phyloP scores from a whole-genome alignment of 2,113 vertebrate genomes.

The Brachypteracias leptosomus region DNA sequence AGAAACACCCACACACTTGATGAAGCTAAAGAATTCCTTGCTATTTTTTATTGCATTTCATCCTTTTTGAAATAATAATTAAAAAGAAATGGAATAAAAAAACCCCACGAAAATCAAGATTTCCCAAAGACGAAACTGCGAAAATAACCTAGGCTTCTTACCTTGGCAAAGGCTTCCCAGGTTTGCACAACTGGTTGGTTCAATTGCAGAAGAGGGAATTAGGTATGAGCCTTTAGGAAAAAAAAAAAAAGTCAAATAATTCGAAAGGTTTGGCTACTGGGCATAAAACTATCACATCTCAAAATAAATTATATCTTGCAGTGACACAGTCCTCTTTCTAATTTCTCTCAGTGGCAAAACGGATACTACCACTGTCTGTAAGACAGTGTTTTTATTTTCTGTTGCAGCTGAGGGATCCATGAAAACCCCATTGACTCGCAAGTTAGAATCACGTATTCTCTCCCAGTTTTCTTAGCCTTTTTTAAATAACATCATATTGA shows the following conservation, averaged over 20 bases:
- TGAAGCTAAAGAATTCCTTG: conserved; percentile 13
- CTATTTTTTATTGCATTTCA: conserved; percentile 11
- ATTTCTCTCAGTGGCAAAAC: neutral
- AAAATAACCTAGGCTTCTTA: conserved; percentile 63
- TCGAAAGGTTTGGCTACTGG: neutral
- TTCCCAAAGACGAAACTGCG: neutral
- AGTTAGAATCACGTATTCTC: neutral
- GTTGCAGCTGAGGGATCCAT: neutral
- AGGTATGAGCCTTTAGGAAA: conserved; percentile 80
- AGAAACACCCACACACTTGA: conserved; percentile 9
- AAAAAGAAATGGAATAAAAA: neutral
- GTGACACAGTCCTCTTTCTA: neutral
- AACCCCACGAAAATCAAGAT: neutral
- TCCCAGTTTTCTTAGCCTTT: neutral
- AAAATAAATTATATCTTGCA: neutral
- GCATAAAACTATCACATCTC: neutral
- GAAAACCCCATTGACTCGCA: neutral
- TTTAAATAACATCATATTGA: neutral
- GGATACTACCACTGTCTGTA: neutral
- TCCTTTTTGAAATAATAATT: neutral
- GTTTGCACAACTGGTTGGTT: conserved; percentile 79
- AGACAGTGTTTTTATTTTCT: neutral
- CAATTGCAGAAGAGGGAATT: conserved; percentile 70
- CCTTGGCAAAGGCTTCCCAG: conserved; percentile 88
- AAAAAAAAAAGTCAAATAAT: conserved; percentile 39